These are phyloP conservation scores for Azemiops feae DNA, from an alignment of 2,113 vertebrate species.

Conservation along the genomic window DNA sequence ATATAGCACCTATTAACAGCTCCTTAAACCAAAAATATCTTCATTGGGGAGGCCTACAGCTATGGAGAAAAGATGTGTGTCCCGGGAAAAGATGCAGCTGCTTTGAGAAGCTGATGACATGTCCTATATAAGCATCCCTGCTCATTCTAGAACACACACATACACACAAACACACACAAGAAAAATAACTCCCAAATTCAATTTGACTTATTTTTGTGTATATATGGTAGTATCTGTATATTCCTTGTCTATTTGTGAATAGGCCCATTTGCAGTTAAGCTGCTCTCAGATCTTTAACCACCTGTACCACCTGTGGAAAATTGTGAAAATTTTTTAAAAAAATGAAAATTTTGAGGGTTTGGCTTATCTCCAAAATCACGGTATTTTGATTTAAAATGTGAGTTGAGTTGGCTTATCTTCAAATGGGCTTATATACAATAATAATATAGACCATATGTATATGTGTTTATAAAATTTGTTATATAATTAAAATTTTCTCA, in stretches of 20 bases:
- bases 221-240: background rate
- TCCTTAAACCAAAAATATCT: background rate
- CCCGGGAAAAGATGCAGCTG: background rate
- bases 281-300: background rate
- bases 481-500: background rate
- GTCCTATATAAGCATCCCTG: background rate
- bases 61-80: background rate
- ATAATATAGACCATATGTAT: background rate
- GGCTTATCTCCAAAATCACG: background rate
- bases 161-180: background rate
- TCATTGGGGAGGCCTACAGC: background rate
- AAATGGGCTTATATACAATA: background rate
- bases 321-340: background rate
- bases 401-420: background rate
- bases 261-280: background rate
- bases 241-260: background rate
- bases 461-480: background rate
- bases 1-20: background rate
- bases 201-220: background rate
- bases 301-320: background rate
- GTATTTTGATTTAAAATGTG: background rate
- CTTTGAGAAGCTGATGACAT: background rate
- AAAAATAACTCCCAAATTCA: background rate
- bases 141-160: background rate
- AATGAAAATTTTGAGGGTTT: background rate